Conservation (phyloP, 2,113 vertebrate genomes). For the Oophaga pumilio region DNA sequence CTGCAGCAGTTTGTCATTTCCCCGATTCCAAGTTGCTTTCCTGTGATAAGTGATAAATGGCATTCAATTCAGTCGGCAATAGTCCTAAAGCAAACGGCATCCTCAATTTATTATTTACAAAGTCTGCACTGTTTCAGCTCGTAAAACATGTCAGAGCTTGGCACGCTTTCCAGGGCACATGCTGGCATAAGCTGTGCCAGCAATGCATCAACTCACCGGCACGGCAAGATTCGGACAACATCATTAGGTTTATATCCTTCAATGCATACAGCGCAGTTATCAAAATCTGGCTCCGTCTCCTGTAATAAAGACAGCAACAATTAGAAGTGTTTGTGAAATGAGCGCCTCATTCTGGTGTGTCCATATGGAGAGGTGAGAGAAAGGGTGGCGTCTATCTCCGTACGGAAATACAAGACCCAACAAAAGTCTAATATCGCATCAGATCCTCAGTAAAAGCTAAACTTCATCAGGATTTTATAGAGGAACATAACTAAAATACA, state of each 20-base stretch:
- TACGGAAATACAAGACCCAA: not conserved
- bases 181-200: not conserved
- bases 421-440: not conserved
- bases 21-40: not conserved
- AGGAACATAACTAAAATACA: not conserved
- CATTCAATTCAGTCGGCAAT: not conserved
- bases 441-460: not conserved
- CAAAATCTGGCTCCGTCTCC: slow-evolving; percentile 96
- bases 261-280: slow-evolving; percentile 98
- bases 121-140: not conserved
- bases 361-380: slow-evolving; percentile 20
- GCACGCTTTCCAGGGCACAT: slow-evolving; percentile 6
- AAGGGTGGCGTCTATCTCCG: not conserved
- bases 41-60: not conserved
- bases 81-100: not conserved
- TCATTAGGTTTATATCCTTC: slow-evolving; percentile 96
- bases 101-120: not conserved
- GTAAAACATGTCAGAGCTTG: not conserved
- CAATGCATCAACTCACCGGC: slow-evolving; percentile 77
- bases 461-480: not conserved
- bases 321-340: slow-evolving; percentile 6
- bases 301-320: slow-evolving; percentile 69
- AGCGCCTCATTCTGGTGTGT: not conserved
- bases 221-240: slow-evolving; percentile 91
- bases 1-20: not conserved